Percentiles rank a stretch among this genome's conserved stretches.
Conservation (phyloP, 2,797 vertebrate species). For the Heteromormyrus szaboi region DNA sequence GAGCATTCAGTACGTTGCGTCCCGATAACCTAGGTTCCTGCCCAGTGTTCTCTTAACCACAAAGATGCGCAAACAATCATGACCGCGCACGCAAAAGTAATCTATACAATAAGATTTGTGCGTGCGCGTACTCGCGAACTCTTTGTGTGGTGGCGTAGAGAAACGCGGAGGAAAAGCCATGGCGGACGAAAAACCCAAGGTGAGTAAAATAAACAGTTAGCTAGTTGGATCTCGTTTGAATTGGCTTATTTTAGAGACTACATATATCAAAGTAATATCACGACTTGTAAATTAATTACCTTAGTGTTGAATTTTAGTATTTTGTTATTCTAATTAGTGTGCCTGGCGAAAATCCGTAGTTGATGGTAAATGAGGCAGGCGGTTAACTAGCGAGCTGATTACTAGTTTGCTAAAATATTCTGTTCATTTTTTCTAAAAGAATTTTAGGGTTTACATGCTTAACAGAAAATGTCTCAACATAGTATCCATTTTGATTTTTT, state of each 20-base stretch:
- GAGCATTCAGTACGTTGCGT: conserved; percentile 45
- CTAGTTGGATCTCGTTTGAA: background rate
- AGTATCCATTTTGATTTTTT: background rate
- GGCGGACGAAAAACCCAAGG: conserved; percentile 94
- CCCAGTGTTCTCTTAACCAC: conserved; percentile 43
- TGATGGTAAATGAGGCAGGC: conserved; percentile 18
- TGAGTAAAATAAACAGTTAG: conserved; percentile 46
- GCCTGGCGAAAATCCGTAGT: conserved; percentile 4
- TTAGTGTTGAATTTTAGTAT: background rate
- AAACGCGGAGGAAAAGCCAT: conserved; percentile 72
- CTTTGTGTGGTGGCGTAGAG: conserved; percentile 72
- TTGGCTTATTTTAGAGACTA: background rate
- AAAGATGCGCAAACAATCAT: conserved; percentile 54
- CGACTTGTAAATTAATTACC: background rate
- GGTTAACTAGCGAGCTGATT: conserved; percentile 6
- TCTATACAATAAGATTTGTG: conserved; percentile 60
- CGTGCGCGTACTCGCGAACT: conserved; percentile 70
- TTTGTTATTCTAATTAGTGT: conserved; percentile 2
- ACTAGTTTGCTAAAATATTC: conserved; percentile 13
- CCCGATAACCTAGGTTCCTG: conserved; percentile 44
- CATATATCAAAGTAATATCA: background rate
- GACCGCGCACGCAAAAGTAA: conserved; percentile 70
- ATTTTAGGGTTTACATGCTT: background rate
- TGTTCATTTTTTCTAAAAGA: background rate
- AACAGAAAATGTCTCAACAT: background rate